Evolutionary conservation across 2,113 vertebrate species (phyloP).

Genomic region (Paramisgurnus dabryanus): DNA sequence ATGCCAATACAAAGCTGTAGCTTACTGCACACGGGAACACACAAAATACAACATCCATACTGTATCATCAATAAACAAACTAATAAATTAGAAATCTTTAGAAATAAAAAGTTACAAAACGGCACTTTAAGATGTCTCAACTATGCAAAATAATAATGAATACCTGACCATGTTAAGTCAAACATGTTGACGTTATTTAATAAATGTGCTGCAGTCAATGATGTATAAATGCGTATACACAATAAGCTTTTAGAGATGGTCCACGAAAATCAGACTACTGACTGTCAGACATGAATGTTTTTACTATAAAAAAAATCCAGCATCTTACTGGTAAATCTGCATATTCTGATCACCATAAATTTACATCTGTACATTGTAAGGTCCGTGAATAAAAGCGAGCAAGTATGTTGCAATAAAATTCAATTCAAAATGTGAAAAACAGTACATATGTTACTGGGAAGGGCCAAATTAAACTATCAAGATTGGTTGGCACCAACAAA

Average conservation of each 20-base stretch:
- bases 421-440: background rate
- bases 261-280: conserved; percentile 9
- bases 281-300: background rate
- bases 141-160: background rate
- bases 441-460: background rate
- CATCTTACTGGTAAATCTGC: background rate
- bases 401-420: background rate
- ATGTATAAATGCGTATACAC: conserved; percentile 3
- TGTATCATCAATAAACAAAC: background rate
- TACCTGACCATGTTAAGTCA: conserved; percentile 12
- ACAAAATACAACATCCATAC: conserved; percentile 5
- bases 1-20: conserved; percentile 35
- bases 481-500: conserved; percentile 18
- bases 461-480: background rate
- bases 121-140: conserved; percentile 5
- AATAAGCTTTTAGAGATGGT: conserved; percentile 18
- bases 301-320: background rate
- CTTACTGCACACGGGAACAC: conserved; percentile 35
- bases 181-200: background rate
- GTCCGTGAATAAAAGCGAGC: background rate
- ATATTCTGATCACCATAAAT: background rate
- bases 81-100: background rate
- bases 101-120: background rate
- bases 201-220: background rate
- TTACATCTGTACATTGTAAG: background rate